These are phyloP conservation scores for Holothuria glaberrima DNA, from an alignment of 35 echinoderm and acorn worm genomes.

Conservation along the genomic window DNA sequence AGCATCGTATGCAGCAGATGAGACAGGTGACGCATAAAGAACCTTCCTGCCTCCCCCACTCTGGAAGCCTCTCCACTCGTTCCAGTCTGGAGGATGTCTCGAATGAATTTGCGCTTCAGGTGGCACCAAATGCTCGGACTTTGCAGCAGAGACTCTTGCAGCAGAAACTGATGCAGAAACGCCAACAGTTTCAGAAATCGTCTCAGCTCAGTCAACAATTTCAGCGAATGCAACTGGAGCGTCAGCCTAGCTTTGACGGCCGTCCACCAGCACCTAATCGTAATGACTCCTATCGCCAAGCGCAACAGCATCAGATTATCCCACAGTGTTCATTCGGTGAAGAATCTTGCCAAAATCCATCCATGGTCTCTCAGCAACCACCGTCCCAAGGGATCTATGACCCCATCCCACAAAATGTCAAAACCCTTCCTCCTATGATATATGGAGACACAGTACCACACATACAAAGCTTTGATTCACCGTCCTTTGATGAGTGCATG, in stretches of 20 bases:
- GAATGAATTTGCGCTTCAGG: constrained; percentile 59
- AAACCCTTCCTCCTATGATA: constrained; percentile 23
- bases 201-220: constrained; percentile 98
- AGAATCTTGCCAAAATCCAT: constrained; percentile 65
- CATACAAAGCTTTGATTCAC: constrained; percentile 56
- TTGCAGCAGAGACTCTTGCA: constrained; percentile 85
- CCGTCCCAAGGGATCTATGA: constrained; percentile 27
- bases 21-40: constrained; percentile 80
- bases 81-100: constrained; percentile 80
- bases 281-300: constrained; percentile 93
- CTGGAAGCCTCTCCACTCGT: constrained; percentile 49
- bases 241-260: constrained; percentile 93
- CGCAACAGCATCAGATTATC: constrained; percentile 94
- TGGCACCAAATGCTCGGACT: constrained; percentile 72
- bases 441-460: constrained; percentile 40
- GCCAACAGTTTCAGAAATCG: constrained; percentile 94
- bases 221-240: constrained; percentile 88
- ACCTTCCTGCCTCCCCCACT: constrained; percentile 53
- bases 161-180: constrained; percentile 91
- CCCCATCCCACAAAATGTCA: not conserved
- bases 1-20: constrained; percentile 75
- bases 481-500: constrained; percentile 70
- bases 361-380: constrained; percentile 30
- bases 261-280: constrained; percentile 86
- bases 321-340: constrained; percentile 79